phyloP scores from a whole-genome alignment of 2,797 vertebrate species.

The Typhlichthys subterraneus region DNA sequence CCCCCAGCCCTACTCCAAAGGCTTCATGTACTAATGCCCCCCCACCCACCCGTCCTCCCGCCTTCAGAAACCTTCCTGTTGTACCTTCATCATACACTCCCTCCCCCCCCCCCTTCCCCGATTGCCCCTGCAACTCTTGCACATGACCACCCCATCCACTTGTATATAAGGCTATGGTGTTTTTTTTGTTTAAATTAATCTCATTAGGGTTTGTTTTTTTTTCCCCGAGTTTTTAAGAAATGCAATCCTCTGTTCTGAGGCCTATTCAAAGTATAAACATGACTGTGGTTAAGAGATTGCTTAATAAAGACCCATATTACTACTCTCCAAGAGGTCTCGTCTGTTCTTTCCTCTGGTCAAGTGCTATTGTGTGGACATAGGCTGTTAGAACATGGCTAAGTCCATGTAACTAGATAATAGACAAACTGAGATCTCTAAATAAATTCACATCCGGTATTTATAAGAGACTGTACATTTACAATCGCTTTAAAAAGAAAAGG shows the following conservation, averaged over 20 bases:
- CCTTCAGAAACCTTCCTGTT: conserved; percentile 50
- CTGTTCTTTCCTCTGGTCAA: conserved; percentile 24
- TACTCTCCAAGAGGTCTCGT: conserved; percentile 54
- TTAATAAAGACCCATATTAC: conserved; percentile 82
- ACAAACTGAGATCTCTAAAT: not conserved
- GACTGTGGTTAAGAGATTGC: conserved; percentile 80
- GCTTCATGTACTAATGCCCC: conserved; percentile 88
- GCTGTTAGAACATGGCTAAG: not conserved
- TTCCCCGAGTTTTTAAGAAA: conserved; percentile 77
- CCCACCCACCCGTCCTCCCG: conserved; percentile 1
- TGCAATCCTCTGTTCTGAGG: conserved; percentile 77
- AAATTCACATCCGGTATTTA: conserved; percentile 15
- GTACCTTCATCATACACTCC: conserved; percentile 65
- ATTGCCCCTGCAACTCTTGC: conserved; percentile 73
- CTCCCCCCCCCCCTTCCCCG: conserved; percentile 36
- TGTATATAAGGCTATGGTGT: conserved; percentile 86
- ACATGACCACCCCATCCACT: conserved; percentile 78
- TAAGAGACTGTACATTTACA: not conserved
- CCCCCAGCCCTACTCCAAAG: conserved; percentile 88
- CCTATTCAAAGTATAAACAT: conserved; percentile 76
- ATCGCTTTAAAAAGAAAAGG: not conserved
- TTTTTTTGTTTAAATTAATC: conserved; percentile 81
- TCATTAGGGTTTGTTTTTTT: conserved; percentile 75
- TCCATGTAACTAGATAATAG: not conserved
- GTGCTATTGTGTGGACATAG: not conserved